Conservation (phyloP, 1,140 invertebrate genomes). For the Diabrotica virgifera region DNA sequence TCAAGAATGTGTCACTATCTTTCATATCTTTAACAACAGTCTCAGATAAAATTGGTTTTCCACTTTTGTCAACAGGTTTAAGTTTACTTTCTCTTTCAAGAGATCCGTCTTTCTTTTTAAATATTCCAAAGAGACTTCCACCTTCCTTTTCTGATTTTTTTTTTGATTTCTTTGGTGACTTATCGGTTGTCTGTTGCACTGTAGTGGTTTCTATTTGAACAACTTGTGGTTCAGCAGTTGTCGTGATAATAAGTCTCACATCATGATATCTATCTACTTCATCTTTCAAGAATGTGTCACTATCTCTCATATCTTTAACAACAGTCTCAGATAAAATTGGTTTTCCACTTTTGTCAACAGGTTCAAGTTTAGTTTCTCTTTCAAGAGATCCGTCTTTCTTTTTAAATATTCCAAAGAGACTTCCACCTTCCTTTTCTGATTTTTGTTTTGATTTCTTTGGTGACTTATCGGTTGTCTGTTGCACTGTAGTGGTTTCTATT, state of each 20-base stretch:
- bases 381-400: constrained; percentile 19
- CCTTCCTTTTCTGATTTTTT: constrained; percentile 18
- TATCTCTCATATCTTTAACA: background rate
- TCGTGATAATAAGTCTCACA: constrained; percentile 5
- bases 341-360: background rate
- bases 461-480: background rate
- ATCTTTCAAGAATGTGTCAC: constrained; percentile 17
- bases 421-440: constrained; percentile 1
- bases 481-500: background rate
- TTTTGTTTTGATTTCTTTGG: constrained; percentile 4
- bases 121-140: constrained; percentile 17
- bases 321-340: background rate
- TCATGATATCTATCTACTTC: constrained; percentile 27
- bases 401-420: constrained; percentile 19
- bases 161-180: constrained; percentile 3
- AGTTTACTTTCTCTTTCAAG: constrained; percentile 8
- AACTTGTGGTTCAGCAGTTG: background rate
- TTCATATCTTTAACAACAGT: no score
- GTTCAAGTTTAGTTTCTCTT: background rate
- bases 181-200: background rate
- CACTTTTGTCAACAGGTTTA: no score
- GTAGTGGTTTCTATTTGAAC: background rate
- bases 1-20: no score
- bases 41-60: no score
- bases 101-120: constrained; percentile 19